These are phyloP conservation scores for Sminthurides aquaticus DNA, from an alignment of 2,888 invertebrate genomes.

Conservation along the genomic window DNA sequence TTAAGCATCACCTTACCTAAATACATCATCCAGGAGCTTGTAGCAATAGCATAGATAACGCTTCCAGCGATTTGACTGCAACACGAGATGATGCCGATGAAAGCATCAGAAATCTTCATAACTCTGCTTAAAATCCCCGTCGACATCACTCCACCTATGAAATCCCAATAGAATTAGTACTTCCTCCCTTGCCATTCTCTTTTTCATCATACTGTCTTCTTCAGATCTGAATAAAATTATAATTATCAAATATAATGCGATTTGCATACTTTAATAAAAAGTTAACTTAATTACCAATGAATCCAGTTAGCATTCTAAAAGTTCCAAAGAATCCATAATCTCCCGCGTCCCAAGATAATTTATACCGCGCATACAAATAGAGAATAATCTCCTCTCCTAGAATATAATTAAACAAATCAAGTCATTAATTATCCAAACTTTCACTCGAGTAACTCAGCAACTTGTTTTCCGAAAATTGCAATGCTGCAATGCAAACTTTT, in stretches of 20 bases:
- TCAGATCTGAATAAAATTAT: too few species aligned
- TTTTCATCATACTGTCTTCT: too few species aligned
- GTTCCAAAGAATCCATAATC: slow-evolving; percentile 34
- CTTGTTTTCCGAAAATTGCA: background rate
- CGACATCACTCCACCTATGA: slow-evolving; percentile 48
- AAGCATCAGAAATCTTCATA: slow-evolving; percentile 71
- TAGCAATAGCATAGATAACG: slow-evolving; percentile 76
- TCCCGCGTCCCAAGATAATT: slow-evolving; percentile 36
- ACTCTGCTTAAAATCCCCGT: slow-evolving; percentile 75
- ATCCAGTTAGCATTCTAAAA: slow-evolving; percentile 30
- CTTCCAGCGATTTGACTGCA: slow-evolving; percentile 76
- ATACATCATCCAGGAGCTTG: slow-evolving; percentile 71
- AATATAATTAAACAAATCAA: background rate
- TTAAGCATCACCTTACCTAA: too few species aligned
- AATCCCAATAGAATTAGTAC: background rate
- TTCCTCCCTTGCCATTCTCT: background rate
- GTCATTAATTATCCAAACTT: background rate
- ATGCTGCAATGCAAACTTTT: background rate
- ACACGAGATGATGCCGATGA: slow-evolving; percentile 75
- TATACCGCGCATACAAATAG: slow-evolving; percentile 30
- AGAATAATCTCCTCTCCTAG: slow-evolving; percentile 38
- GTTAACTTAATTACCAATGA: slow-evolving; percentile 22
- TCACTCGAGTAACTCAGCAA: background rate
- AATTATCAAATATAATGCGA: too few species aligned
- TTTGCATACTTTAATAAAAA: too few species aligned